phyloP scores from a whole-genome alignment of 2,888 invertebrate genomes.

The Melanophora roralis region DNA sequence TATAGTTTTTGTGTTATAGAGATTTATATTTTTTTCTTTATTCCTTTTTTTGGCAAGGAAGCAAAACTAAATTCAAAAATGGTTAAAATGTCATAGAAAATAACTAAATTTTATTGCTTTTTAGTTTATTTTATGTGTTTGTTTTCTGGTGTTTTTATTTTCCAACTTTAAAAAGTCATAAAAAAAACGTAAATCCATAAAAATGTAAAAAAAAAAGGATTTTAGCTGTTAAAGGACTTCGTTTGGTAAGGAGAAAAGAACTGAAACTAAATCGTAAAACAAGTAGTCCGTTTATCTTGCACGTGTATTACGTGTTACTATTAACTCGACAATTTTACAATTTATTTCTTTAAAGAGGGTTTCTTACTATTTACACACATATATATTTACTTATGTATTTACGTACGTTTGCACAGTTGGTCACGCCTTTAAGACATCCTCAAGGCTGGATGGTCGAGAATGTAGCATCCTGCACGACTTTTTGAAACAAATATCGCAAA shows the following conservation, averaged over 20 bases:
- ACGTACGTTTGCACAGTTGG: too few relatives aligned
- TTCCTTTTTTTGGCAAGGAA: constrained; percentile 55
- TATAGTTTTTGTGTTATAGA: not conserved
- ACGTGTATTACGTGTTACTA: constrained; percentile 58
- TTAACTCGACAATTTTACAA: constrained; percentile 37
- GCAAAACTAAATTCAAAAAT: constrained; percentile 57
- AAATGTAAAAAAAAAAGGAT: constrained; percentile 22
- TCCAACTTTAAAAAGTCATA: not conserved
- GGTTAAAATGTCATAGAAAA: constrained; percentile 59
- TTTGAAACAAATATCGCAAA: too few relatives aligned
- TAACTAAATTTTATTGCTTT: constrained; percentile 58
- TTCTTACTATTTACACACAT: too few relatives aligned
- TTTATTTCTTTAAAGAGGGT: not conserved
- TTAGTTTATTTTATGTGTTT: constrained; percentile 57
- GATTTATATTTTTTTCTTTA: not conserved
- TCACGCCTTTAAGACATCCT: too few relatives aligned
- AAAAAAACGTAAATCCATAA: constrained; percentile 20
- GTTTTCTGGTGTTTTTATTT: not conserved
- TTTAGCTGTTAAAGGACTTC: constrained; percentile 17
- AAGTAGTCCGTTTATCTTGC: constrained; percentile 43
- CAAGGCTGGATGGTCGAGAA: too few relatives aligned
- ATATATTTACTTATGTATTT: too few relatives aligned
- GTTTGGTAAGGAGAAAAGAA: constrained; percentile 3
- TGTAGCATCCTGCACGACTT: too few relatives aligned
- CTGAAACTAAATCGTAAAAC: constrained; percentile 37